A percentile compares a stretch with the other conserved stretches of the same genome.
phyloP scores from a whole-genome alignment of 2,888 invertebrate species.

The Eutolmus rufibarbis region DNA sequence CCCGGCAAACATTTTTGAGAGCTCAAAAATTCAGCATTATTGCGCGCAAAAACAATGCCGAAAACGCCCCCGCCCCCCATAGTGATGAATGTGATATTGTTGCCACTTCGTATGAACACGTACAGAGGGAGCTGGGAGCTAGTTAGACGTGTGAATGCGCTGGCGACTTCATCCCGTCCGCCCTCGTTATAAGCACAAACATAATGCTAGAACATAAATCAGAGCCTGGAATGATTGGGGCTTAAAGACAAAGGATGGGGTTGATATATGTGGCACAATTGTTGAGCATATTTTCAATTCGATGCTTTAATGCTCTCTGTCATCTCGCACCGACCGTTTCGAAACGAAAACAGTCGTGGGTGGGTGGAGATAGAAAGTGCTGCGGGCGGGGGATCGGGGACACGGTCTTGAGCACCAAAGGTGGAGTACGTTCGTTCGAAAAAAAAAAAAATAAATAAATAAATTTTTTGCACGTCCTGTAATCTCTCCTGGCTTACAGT shows the following conservation, averaged over 20 bases:
- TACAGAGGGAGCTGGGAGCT: not conserved
- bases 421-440: not conserved
- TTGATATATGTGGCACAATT: slow-evolving; percentile 39
- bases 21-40: slow-evolving; percentile 23
- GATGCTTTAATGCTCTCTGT: slow-evolving; percentile 39
- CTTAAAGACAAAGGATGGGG: slow-evolving; percentile 40
- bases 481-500: slow-evolving; percentile 32
- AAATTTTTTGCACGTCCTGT: slow-evolving; percentile 39
- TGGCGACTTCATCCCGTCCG: slow-evolving; percentile 4
- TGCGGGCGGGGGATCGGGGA: not conserved
- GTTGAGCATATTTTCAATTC: slow-evolving; percentile 41
- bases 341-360: not conserved
- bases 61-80: not conserved
- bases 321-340: not conserved
- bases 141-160: not conserved
- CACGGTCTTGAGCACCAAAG: slow-evolving; percentile 10
- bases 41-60: not conserved
- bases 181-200: slow-evolving; percentile 31
- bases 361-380: not conserved
- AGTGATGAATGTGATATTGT: slow-evolving; percentile 26
- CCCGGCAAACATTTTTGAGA: slow-evolving; percentile 11
- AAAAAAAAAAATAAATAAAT: no score
- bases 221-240: slow-evolving; percentile 37
- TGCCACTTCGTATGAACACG: slow-evolving; percentile 16
- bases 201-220: slow-evolving; percentile 36